phyloP scores from a whole-genome alignment of 2,113 vertebrate genomes.

The Pristiophorus japonicus region DNA sequence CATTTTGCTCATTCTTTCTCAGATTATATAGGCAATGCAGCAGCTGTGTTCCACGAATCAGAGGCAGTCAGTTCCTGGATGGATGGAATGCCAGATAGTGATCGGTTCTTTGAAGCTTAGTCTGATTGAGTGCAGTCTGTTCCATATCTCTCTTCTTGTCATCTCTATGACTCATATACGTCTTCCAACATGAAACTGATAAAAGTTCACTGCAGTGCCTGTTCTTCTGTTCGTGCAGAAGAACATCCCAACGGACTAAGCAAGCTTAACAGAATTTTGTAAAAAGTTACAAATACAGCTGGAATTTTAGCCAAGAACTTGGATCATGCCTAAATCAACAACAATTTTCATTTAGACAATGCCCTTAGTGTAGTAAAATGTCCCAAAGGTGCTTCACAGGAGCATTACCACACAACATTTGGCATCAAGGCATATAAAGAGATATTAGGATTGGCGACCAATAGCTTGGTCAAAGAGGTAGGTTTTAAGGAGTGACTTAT shows the following conservation, averaged over 20 bases:
- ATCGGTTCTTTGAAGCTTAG: not conserved
- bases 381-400: not conserved
- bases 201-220: not conserved
- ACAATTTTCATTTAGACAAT: not conserved
- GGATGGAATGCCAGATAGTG: not conserved
- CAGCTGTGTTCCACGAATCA: not conserved
- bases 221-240: not conserved
- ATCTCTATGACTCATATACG: not conserved
- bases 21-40: not conserved
- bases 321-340: not conserved
- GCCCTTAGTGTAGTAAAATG: not conserved
- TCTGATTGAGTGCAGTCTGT: not conserved
- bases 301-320: not conserved
- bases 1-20: not conserved
- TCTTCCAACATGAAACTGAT: slow-evolving; percentile 20
- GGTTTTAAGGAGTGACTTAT: not conserved
- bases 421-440: not conserved
- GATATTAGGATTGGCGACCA: not conserved
- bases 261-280: not conserved
- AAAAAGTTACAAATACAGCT: not conserved
- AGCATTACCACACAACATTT: not conserved
- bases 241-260: not conserved
- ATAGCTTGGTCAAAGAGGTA: not conserved
- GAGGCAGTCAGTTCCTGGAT: not conserved
- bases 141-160: not conserved